Evolutionary conservation across 2,888 invertebrate species (phyloP).

Genomic region (Zygogramma bicolorata): DNA sequence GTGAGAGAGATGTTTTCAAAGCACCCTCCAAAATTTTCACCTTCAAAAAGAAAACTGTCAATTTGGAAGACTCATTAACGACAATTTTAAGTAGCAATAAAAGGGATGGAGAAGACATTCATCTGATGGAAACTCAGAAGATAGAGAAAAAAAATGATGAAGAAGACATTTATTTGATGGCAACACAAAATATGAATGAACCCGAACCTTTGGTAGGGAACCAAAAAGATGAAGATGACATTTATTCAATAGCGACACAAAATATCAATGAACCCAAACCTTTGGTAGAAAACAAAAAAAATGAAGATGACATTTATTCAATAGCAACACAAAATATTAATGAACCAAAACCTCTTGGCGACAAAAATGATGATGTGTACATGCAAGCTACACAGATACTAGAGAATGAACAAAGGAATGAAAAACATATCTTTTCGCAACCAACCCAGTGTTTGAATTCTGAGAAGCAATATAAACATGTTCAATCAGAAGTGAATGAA

Average conservation of each 20-base stretch:
- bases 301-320: constrained; percentile 32
- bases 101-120: constrained; percentile 33
- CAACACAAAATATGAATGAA: constrained; percentile 40
- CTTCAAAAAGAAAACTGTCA: constrained; percentile 37
- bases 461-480: not conserved
- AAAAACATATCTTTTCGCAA: constrained; percentile 24
- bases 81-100: constrained; percentile 28
- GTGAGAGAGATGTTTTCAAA: constrained; percentile 24
- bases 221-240: constrained; percentile 26
- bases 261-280: constrained; percentile 25
- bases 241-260: constrained; percentile 38
- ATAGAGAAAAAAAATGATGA: constrained; percentile 16
- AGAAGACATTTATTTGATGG: constrained; percentile 33
- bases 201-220: not conserved
- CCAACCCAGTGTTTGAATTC: constrained; percentile 28
- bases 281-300: not conserved
- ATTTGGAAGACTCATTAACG: constrained; percentile 34
- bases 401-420: constrained; percentile 6
- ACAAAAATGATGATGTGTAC: constrained; percentile 44
- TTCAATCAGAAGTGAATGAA: not conserved
- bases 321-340: constrained; percentile 39
- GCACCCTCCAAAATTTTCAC: constrained; percentile 31
- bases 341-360: not conserved
- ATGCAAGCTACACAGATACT: constrained; percentile 47
- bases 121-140: constrained; percentile 37